Evolutionary conservation across 2,113 vertebrate genomes (phyloP).

Genomic region (Lota lota): DNA sequence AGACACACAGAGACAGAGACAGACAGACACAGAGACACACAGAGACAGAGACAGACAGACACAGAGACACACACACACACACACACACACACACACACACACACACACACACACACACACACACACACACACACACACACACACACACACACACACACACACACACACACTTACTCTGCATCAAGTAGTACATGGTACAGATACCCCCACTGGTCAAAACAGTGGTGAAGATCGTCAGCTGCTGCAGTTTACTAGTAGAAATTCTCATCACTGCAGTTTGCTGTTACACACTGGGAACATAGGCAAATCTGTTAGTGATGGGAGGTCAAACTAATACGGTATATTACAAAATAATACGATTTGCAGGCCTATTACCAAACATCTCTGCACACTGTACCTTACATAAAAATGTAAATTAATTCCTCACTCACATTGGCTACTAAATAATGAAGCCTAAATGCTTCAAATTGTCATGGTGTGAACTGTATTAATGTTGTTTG

Average conservation of each 20-base stretch:
- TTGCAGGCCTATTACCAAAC: too few relatives aligned
- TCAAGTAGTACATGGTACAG: constrained; percentile 78
- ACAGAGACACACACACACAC: neutral
- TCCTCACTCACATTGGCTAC: too few relatives aligned
- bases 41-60: neutral
- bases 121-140: neutral
- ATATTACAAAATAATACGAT: too few relatives aligned
- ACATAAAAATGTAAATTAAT: too few relatives aligned
- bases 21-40: neutral
- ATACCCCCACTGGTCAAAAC: constrained; percentile 70
- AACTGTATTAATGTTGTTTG: too few relatives aligned
- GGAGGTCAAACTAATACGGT: too few relatives aligned
- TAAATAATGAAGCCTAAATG: too few relatives aligned
- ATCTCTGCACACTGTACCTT: too few relatives aligned
- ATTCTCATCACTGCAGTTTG: constrained; percentile 66
- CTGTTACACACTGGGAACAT: neutral
- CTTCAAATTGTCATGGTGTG: too few relatives aligned
- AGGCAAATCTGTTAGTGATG: neutral
- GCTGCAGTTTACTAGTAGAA: constrained; percentile 71
- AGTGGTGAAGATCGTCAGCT: constrained; percentile 80
- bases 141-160: neutral
- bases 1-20: too few relatives aligned
- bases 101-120: neutral
- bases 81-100: too few relatives aligned
- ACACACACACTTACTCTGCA: constrained; percentile 75